Evolutionary conservation across 2,113 vertebrate species (phyloP).

Genomic region (Tretioscincus oriximinensis): DNA sequence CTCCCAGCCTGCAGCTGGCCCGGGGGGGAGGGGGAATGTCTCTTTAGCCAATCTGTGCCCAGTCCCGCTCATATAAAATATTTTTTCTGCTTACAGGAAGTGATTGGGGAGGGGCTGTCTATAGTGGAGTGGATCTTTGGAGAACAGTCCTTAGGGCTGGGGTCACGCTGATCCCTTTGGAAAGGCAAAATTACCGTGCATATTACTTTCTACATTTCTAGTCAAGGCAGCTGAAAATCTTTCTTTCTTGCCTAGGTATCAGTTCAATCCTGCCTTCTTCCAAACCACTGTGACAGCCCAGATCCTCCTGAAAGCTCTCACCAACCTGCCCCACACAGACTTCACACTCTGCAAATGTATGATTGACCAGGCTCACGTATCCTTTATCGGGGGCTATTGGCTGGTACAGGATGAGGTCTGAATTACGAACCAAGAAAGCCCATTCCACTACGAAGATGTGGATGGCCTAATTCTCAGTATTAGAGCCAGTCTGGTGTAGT

Average conservation of each 20-base stretch:
- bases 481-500: neutral
- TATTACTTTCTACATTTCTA: too few relatives aligned
- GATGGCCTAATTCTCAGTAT: too few relatives aligned
- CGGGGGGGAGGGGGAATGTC: too few relatives aligned
- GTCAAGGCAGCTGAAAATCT: neutral
- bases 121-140: neutral
- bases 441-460: neutral
- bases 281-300: slow-evolving; percentile 89
- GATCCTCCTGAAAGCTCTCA: slow-evolving; percentile 94
- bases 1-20: too few relatives aligned
- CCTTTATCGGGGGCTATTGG: slow-evolving; percentile 52
- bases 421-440: too few relatives aligned
- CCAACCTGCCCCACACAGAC: slow-evolving; percentile 94
- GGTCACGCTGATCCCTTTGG: too few relatives aligned
- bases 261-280: slow-evolving; percentile 96
- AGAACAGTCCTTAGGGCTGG: too few relatives aligned
- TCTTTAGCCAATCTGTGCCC: too few relatives aligned
- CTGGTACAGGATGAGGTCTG: neutral
- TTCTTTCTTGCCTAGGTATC: slow-evolving; percentile 77
- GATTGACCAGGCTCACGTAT: slow-evolving; percentile 95
- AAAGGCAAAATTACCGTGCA: too few relatives aligned
- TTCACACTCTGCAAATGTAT: slow-evolving; percentile 97
- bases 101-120: too few relatives aligned
- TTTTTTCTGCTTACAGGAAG: too few relatives aligned
- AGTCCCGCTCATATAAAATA: too few relatives aligned